Percentiles rank a stretch among this genome's conserved stretches.
These are phyloP conservation scores for Melospiza melodia DNA, from an alignment of 2,113 vertebrate genomes.

Conservation along the genomic window DNA sequence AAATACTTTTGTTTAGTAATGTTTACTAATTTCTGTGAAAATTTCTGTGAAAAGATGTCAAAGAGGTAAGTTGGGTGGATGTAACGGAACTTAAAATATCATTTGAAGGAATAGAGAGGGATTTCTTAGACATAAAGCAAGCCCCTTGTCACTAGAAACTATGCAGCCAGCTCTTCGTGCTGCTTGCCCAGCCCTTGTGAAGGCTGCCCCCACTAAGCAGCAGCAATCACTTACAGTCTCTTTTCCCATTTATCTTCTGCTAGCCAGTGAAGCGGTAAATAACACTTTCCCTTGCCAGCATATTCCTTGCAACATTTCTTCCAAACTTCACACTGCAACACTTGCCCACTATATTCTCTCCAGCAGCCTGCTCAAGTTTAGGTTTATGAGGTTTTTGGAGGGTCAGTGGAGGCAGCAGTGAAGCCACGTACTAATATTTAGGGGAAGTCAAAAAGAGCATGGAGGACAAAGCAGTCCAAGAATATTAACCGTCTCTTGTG, in stretches of 20 bases:
- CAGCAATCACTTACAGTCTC: not conserved
- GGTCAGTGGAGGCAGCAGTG: not conserved
- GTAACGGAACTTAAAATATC: not conserved
- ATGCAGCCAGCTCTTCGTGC: not conserved
- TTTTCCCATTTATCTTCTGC: not conserved
- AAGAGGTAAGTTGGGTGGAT: not conserved
- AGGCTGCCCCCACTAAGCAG: not conserved
- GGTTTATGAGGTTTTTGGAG: not conserved
- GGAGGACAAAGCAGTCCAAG: not conserved
- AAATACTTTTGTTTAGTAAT: not conserved
- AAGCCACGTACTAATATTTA: not conserved
- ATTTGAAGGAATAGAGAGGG: not conserved
- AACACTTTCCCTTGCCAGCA: not conserved
- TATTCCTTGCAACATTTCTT: not conserved
- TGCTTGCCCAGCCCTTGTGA: not conserved
- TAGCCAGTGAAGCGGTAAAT: not conserved
- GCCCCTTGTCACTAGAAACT: not conserved
- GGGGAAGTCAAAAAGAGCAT: not conserved
- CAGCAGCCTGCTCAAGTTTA: not conserved
- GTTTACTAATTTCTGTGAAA: not conserved
- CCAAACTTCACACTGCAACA: not conserved
- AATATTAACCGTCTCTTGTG: not conserved
- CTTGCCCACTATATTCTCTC: not conserved
- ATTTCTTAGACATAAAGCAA: not conserved
- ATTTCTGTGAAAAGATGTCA: not conserved